These are phyloP conservation scores for Bucorvus abyssinicus DNA, from an alignment of 2,797 vertebrate genomes.

Conservation along the genomic window DNA sequence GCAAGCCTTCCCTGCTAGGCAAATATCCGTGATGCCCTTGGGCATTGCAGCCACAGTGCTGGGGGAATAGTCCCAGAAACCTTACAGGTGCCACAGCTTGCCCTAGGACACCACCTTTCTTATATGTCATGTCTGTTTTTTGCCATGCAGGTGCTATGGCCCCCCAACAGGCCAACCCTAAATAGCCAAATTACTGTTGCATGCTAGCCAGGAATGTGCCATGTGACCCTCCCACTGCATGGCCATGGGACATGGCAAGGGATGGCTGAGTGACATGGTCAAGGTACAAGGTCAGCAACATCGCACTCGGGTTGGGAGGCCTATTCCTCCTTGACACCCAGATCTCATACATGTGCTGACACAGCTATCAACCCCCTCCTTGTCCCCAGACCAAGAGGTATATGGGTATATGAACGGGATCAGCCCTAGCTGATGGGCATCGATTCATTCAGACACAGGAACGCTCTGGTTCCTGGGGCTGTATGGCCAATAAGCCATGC, in stretches of 20 bases:
- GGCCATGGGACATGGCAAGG: background rate
- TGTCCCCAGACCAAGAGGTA: background rate
- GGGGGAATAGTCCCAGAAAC: background rate
- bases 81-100: background rate
- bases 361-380: background rate
- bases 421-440: background rate
- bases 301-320: background rate
- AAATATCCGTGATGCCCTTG: background rate
- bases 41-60: background rate
- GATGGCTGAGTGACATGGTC: background rate
- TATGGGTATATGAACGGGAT: background rate
- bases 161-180: background rate
- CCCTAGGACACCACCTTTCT: background rate
- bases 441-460: background rate
- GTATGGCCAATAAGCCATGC: background rate
- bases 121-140: background rate
- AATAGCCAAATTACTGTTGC: background rate
- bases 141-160: background rate
- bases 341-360: background rate
- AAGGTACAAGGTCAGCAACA: background rate
- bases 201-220: background rate
- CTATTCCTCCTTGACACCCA: background rate
- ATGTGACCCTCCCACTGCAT: background rate
- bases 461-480: accelerated
- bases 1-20: background rate